Evolutionary conservation across 2,888 invertebrate genomes (phyloP), one percentile per base, ranked within the genome.

Genomic region (Pyralis farinalis): DNA sequence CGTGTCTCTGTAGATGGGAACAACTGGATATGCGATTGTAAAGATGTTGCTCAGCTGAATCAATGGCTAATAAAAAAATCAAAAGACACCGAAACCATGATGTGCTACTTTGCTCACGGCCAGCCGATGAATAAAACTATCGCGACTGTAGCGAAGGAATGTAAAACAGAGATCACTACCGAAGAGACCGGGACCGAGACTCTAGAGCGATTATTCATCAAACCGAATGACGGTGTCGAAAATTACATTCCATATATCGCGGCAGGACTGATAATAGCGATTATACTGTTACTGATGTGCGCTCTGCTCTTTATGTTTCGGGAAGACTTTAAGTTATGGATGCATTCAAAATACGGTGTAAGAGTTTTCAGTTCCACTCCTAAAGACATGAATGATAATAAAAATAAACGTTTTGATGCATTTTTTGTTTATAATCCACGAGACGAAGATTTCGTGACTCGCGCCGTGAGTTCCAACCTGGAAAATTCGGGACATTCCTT

Each of bases 341-440:
- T 94, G 58, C 94, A 94, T 81, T 92, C 94, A 9, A 92, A 91
- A 57, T 95, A 94, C 73, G 95, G 95, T 28, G 90, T 95, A 36
- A 90, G 95, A 58, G 88, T 95, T 55, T 93, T 94, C 71, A 93
- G 92, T 73, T 91, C 92, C 45, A 83, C 85, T 45, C 77, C 90
- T 32, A 83, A 87, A 58, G 88, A 90, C 47, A 83, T 90, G 73
- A 90, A 91, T 59, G 89, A 89, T 59, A 87, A 84, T 62, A 90
- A 89, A 77, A 93, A 94, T 68, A 92, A 94, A 61, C 90, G 95
- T 7, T 96, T 95, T 80, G 97, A 97, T 75, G 96, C 96, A 44
- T 97, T 97, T 85, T 92, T 97, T 71, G 93, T 96, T 48, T 97
- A 97, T 88, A 94, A 95, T 75, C 92, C 93, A 55, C 92, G 94